Percentiles rank a stretch among this genome's conserved stretches.
Conservation (phyloP, 2,113 vertebrate genomes). For the Rhodinocichla rosea region DNA sequence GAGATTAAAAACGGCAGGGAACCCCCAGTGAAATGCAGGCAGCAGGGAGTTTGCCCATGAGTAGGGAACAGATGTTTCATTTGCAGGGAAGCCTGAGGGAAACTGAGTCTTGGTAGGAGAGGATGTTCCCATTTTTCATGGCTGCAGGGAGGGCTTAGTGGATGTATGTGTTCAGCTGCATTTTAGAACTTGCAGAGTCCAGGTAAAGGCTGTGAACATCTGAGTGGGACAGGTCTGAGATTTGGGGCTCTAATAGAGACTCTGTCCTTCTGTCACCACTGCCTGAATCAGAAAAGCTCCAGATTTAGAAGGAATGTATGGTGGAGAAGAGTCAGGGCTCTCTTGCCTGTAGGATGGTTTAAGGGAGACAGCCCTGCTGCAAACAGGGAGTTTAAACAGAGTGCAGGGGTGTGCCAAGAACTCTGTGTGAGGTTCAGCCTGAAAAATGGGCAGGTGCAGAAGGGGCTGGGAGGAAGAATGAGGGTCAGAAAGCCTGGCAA, state of each 20-base stretch:
- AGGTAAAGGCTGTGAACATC: background rate
- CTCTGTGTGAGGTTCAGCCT: background rate
- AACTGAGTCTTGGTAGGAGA: background rate
- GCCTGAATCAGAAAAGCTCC: background rate
- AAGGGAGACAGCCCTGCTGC: background rate
- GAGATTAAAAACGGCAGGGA: background rate
- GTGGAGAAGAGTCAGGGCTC: background rate
- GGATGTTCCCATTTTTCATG: background rate
- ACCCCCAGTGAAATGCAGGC: background rate
- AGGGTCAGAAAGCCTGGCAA: background rate
- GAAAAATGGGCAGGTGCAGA: constrained; percentile 13
- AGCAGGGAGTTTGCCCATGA: background rate
- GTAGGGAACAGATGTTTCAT: background rate
- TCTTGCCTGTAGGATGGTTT: background rate
- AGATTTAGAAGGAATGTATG: background rate
- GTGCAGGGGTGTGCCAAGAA: background rate
- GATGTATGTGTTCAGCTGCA: background rate
- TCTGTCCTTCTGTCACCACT: background rate
- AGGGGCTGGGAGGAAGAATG: background rate
- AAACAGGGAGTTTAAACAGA: background rate
- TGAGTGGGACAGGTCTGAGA: background rate
- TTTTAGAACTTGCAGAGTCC: background rate
- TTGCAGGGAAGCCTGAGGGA: background rate
- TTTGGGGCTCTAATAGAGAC: background rate
- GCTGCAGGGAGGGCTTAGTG: background rate